Evolutionary conservation across 2,113 vertebrate species (phyloP).

Genomic region (Caranx melampygus): DNA sequence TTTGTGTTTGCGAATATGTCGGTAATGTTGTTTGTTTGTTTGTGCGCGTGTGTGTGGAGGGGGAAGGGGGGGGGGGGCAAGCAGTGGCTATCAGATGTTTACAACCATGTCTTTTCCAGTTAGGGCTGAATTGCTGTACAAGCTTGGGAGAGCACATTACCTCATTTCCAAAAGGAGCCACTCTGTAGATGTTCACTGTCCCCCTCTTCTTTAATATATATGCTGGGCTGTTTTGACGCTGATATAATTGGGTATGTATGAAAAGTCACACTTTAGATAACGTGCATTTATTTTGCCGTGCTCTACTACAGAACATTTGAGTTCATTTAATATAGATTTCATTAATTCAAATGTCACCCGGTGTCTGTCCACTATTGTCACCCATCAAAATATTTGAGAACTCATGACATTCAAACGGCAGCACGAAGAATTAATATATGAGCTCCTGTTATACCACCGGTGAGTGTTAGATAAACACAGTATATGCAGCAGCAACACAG

Average conservation of each 20-base stretch:
- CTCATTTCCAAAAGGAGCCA: slow-evolving; percentile 19
- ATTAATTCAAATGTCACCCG: too few species aligned
- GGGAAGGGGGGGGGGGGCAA: slow-evolving; percentile 12
- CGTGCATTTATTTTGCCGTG: neutral
- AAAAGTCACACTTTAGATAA: neutral
- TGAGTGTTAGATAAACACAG: slow-evolving; percentile 12
- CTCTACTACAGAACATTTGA: neutral
- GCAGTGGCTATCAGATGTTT: slow-evolving; percentile 70
- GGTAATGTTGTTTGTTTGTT: slow-evolving; percentile 31
- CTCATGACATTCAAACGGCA: neutral
- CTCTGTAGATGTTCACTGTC: neutral
- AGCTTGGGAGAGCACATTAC: slow-evolving; percentile 26
- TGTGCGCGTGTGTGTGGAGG: too few species aligned
- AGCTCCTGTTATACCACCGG: neutral
- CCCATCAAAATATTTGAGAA: neutral
- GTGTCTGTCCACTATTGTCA: neutral
- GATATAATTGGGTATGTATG: neutral
- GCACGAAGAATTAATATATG: neutral
- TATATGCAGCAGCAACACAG: neutral
- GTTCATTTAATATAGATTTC: too few species aligned
- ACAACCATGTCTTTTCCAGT: slow-evolving; percentile 42
- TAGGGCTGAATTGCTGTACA: slow-evolving; percentile 33
- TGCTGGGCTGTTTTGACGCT: neutral
- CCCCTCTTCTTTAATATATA: neutral
- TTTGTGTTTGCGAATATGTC: slow-evolving; percentile 48